A percentile compares a stretch with the other conserved stretches of the same genome.
These are phyloP conservation scores for Tupaia chinensis DNA, from an alignment of 2,113 vertebrate genomes.

Conservation along the genomic window DNA sequence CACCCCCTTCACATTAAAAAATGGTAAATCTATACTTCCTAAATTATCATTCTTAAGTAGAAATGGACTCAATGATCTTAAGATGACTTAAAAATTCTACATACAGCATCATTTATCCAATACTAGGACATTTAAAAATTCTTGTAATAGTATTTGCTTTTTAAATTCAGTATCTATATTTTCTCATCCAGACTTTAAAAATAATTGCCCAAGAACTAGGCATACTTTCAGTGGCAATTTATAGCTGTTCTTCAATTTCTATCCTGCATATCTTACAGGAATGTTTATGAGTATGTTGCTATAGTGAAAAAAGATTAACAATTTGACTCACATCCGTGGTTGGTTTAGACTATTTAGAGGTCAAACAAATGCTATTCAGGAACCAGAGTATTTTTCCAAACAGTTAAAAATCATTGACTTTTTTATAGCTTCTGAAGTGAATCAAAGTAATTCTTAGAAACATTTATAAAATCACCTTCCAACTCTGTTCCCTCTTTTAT, in stretches of 20 bases:
- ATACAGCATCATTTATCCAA: background rate
- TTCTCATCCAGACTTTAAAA: background rate
- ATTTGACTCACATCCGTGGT: background rate
- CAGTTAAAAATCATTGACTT: background rate
- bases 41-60: background rate
- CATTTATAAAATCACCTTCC: background rate
- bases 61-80: background rate
- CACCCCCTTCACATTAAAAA: background rate
- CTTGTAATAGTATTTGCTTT: background rate
- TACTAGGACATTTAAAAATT: background rate
- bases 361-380: background rate
- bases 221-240: background rate
- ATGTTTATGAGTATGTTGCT: background rate
- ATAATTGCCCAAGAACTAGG: background rate
- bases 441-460: background rate
- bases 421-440: background rate
- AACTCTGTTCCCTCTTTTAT: background rate
- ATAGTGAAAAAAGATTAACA: background rate
- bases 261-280: background rate
- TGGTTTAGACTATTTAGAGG: background rate
- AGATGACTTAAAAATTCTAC: background rate
- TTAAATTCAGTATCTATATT: background rate
- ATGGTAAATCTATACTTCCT: background rate
- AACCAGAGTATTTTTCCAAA: background rate
- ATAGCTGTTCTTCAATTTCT: background rate